Conservation (phyloP, 2,888 invertebrate species). For the Gymnosoma rotundatum region DNA sequence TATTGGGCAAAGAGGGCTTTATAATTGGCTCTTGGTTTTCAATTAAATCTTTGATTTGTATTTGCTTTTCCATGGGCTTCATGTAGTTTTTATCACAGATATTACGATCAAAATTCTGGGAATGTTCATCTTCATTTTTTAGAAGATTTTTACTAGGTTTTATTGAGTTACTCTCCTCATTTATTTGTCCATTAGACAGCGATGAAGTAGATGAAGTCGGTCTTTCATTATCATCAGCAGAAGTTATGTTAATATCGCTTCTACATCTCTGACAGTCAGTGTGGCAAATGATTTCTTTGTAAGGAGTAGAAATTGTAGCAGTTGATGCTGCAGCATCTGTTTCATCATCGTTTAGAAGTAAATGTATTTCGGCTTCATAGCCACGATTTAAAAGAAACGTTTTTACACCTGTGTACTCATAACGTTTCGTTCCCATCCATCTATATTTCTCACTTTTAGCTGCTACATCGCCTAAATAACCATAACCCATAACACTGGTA, state of each 20-base stretch:
- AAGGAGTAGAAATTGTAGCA: slow-evolving; percentile 7
- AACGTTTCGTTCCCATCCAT: slow-evolving; percentile 93
- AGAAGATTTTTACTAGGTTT: slow-evolving; percentile 1
- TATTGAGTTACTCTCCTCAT: neutral
- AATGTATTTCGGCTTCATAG: slow-evolving; percentile 85
- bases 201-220: slow-evolving; percentile 67
- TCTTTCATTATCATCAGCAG: slow-evolving; percentile 36
- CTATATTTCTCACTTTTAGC: slow-evolving; percentile 90
- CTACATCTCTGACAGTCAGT: slow-evolving; percentile 76
- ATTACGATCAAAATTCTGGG: slow-evolving; percentile 57
- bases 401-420: slow-evolving; percentile 89
- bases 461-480: slow-evolving; percentile 92
- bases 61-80: slow-evolving; percentile 58
- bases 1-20: slow-evolving; percentile 27
- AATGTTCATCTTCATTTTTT: slow-evolving; percentile 51
- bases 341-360: slow-evolving; percentile 72
- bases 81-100: slow-evolving; percentile 61
- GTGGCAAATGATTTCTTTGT: slow-evolving; percentile 74
- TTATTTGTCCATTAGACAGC: slow-evolving; percentile 9
- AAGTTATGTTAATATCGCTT: slow-evolving; percentile 28
- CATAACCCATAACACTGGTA: slow-evolving; percentile 91
- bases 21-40: slow-evolving; percentile 9
- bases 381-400: slow-evolving; percentile 86
- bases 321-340: slow-evolving; percentile 70
- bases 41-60: slow-evolving; percentile 56